Percentiles rank a stretch among this genome's conserved stretches.
phyloP scores from a whole-genome alignment of 2,797 vertebrate species.

The Acanthornis magna region DNA sequence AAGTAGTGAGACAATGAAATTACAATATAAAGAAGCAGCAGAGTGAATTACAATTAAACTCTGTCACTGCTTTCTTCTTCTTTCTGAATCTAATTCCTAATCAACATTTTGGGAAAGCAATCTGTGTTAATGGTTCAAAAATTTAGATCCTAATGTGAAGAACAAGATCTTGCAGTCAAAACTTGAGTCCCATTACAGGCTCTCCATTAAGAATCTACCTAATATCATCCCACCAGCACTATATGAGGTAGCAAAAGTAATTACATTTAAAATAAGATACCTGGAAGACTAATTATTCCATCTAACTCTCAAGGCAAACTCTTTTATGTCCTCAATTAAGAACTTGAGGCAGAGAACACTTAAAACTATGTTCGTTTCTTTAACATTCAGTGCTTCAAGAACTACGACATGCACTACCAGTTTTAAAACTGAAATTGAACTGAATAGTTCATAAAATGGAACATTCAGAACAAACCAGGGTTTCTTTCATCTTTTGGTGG shows the following conservation, averaged over 20 bases:
- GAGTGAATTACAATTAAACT: background rate
- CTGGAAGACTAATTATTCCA: background rate
- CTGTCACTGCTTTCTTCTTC: background rate
- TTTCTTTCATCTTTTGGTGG: background rate
- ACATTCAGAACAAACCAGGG: background rate
- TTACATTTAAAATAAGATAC: background rate
- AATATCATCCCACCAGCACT: background rate
- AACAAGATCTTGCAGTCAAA: background rate
- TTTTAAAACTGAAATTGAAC: background rate
- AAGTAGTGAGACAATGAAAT: background rate
- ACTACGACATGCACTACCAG: background rate
- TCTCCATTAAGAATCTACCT: background rate
- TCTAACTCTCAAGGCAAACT: background rate
- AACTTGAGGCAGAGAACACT: background rate
- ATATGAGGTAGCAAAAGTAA: background rate
- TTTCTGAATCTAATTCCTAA: background rate
- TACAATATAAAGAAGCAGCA: background rate
- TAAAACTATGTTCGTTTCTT: background rate
- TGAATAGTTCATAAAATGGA: background rate
- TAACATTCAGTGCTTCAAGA: background rate
- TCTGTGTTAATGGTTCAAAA: background rate
- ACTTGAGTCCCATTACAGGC: background rate
- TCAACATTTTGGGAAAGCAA: background rate
- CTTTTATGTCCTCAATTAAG: background rate
- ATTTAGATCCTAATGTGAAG: background rate